Evolutionary conservation across 2,888 invertebrate genomes (phyloP).

Genomic region (Thymelicus acteon): DNA sequence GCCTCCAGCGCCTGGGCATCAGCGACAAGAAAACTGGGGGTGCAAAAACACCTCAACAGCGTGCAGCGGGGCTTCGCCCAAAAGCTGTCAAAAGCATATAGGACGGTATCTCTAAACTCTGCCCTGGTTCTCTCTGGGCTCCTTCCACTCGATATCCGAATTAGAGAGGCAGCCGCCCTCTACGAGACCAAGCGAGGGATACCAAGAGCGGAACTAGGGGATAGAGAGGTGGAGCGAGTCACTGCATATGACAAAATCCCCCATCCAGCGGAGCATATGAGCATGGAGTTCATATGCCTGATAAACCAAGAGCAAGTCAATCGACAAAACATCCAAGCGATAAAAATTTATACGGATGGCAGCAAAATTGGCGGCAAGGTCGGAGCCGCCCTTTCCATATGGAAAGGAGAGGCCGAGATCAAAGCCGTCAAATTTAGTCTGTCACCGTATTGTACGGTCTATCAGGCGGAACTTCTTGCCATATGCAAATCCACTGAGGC

Average conservation of each 20-base stretch:
- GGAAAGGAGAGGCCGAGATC: too few relatives aligned
- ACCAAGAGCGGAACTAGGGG: not conserved
- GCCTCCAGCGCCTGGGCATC: conserved; percentile 9
- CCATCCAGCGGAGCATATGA: not conserved
- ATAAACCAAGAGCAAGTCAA: not conserved
- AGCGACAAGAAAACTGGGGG: not conserved
- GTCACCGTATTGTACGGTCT: conserved; percentile 15
- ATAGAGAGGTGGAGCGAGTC: not conserved
- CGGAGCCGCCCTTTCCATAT: too few relatives aligned
- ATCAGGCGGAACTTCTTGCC: conserved; percentile 6
- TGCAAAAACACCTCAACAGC: not conserved
- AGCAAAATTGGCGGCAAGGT: too few relatives aligned
- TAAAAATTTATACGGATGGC: too few relatives aligned
- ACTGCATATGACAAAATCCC: not conserved
- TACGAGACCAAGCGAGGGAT: not conserved
- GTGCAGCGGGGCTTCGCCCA: conserved; percentile 4
- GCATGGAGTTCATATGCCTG: not conserved
- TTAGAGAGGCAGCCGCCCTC: not conserved
- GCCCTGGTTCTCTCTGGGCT: not conserved
- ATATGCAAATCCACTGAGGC: not conserved
- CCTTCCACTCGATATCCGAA: not conserved
- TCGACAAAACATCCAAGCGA: too few relatives aligned
- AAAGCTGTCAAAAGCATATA: conserved; percentile 1
- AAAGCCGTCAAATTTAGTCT: not conserved
- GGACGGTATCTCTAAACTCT: conserved; percentile 1